Evolutionary conservation across 2,888 invertebrate species (phyloP).

Genomic region (Nebria brevicollis): DNA sequence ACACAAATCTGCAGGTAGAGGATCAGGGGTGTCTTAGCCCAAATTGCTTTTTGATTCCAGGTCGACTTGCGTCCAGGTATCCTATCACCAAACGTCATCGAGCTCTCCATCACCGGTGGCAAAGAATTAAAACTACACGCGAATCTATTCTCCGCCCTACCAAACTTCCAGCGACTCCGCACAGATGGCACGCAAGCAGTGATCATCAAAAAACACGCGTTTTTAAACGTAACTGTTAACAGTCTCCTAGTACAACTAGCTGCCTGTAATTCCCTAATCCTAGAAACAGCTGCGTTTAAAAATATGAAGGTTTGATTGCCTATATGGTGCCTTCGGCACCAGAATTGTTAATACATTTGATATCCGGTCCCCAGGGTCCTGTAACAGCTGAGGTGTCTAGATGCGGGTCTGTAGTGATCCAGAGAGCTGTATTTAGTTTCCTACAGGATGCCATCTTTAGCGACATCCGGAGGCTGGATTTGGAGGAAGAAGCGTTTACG

Average conservation of each 20-base stretch:
- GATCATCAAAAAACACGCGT: constrained; percentile 69
- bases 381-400: constrained; percentile 70
- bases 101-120: constrained; percentile 69
- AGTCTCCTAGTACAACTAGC: constrained; percentile 71
- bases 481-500: constrained; percentile 72
- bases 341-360: too few relatives aligned
- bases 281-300: constrained; percentile 73
- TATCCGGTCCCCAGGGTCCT: constrained; percentile 64
- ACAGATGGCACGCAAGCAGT: constrained; percentile 67
- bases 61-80: constrained; percentile 65
- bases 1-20: neutral
- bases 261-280: constrained; percentile 68
- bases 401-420: constrained; percentile 69
- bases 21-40: neutral
- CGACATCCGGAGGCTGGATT: constrained; percentile 67
- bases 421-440: constrained; percentile 74
- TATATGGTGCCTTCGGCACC: too few relatives aligned
- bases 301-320: constrained; percentile 64
- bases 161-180: constrained; percentile 67
- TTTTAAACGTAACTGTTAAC: constrained; percentile 69
- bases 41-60: neutral
- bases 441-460: constrained; percentile 70
- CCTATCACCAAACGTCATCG: constrained; percentile 69
- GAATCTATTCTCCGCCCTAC: constrained; percentile 68
- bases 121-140: constrained; percentile 66